phyloP scores from a whole-genome alignment of 2,797 vertebrate species.

The Oreochromis mossambicus region DNA sequence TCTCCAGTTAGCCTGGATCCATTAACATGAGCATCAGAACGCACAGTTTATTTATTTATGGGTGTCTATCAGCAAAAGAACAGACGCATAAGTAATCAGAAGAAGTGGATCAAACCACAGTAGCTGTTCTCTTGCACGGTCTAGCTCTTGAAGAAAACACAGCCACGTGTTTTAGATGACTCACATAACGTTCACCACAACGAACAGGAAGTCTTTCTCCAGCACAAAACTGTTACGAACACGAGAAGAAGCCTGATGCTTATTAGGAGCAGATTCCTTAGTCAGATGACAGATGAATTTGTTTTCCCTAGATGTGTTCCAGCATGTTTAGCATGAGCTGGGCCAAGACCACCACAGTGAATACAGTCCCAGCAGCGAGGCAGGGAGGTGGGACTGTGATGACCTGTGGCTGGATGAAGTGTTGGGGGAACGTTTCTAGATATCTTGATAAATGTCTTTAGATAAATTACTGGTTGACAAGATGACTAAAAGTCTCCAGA shows the following conservation, averaged over 20 bases:
- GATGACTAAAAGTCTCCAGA: not conserved
- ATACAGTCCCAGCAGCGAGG: not conserved
- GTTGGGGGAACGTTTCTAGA: not conserved
- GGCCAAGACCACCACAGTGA: not conserved
- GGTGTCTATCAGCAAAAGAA: not conserved
- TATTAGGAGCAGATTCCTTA: not conserved
- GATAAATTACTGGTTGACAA: not conserved
- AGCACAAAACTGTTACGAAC: not conserved
- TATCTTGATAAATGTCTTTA: not conserved
- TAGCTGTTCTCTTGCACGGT: not conserved
- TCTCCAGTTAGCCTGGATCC: not conserved
- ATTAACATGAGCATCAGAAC: not conserved
- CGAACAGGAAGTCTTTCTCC: not conserved
- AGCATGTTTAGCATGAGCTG: not conserved
- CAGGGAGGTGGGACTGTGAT: not conserved
- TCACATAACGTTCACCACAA: not conserved
- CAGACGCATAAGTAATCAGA: not conserved
- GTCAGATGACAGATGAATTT: not conserved
- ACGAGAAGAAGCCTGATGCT: not conserved
- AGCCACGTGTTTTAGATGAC: not conserved
- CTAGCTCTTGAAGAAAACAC: not conserved
- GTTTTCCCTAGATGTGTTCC: not conserved
- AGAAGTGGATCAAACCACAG: not conserved
- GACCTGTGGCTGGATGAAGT: not conserved
- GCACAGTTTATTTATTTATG: not conserved